phyloP scores from a whole-genome alignment of 1,140 invertebrate species.

The Magallana angulata region DNA sequence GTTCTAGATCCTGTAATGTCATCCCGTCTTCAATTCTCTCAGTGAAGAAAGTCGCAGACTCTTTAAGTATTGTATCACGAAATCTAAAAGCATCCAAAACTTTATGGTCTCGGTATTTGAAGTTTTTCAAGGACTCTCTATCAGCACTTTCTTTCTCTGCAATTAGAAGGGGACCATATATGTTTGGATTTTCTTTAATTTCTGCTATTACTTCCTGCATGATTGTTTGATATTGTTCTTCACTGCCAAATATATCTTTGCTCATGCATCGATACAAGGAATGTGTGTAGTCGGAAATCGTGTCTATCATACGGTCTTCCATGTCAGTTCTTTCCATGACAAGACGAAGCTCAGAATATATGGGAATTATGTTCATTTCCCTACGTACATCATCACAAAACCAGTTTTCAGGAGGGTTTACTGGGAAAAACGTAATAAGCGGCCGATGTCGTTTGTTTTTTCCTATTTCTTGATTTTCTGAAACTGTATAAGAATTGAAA shows the following conservation, averaged over 20 bases:
- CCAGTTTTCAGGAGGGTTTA: neutral
- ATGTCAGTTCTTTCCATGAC: slow-evolving; percentile 7
- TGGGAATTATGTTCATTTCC: neutral
- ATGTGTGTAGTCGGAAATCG: neutral
- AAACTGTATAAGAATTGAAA: neutral
- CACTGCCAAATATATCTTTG: slow-evolving; percentile 29
- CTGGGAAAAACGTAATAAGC: slow-evolving; percentile 4
- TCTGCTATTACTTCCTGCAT: neutral
- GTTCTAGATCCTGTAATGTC: neutral
- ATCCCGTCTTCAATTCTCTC: slow-evolving; percentile 31
- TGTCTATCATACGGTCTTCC: slow-evolving; percentile 16
- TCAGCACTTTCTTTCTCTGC: neutral
- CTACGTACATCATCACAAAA: neutral
- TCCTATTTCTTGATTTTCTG: neutral
- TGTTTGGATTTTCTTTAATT: neutral
- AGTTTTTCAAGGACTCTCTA: neutral
- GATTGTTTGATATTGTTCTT: neutral
- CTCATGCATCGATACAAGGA: slow-evolving; percentile 33
- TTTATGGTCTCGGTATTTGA: neutral
- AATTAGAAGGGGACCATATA: neutral
- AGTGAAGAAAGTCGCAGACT: neutral
- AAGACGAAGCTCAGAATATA: neutral
- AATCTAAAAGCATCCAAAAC: neutral
- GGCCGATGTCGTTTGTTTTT: neutral
- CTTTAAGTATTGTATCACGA: neutral